phyloP scores from a whole-genome alignment of 37 sponge, comb jelly and placozoan genomes.

The Hormiphora californensis region DNA sequence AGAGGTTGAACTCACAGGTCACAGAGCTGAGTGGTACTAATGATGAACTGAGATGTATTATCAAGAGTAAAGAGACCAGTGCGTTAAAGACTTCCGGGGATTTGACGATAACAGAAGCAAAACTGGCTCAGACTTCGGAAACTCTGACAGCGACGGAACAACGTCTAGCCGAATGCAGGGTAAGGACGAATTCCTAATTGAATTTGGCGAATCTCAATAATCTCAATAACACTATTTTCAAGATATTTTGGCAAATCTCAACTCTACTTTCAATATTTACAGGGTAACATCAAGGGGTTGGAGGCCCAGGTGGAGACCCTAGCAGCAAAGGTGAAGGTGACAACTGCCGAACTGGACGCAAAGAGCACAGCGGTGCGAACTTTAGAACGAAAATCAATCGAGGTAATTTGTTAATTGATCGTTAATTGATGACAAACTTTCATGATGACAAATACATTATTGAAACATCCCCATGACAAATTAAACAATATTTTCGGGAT shows the following conservation, averaged over 20 bases:
- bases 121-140: neutral
- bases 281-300: neutral
- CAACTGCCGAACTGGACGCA: neutral
- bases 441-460: neutral
- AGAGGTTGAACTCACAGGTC: neutral
- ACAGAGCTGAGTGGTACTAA: neutral
- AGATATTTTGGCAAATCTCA: too few relatives aligned
- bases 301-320: constrained; percentile 7
- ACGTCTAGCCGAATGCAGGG: neutral
- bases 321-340: neutral
- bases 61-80: neutral
- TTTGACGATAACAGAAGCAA: constrained; percentile 2
- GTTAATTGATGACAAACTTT: neutral
- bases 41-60: neutral
- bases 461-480: neutral
- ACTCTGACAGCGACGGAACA: constrained; percentile 13
- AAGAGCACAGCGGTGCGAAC: neutral
- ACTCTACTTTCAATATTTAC: neutral
- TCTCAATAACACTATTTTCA: neutral
- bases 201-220: too few relatives aligned
- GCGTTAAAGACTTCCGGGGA: neutral
- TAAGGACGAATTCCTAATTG: too few relatives aligned
- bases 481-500: too few relatives aligned
- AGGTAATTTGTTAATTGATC: neutral
- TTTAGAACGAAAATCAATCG: neutral